Base-by-base conservation (phyloP, 2,888 invertebrate species). In the Apoderus coryli region DNA sequence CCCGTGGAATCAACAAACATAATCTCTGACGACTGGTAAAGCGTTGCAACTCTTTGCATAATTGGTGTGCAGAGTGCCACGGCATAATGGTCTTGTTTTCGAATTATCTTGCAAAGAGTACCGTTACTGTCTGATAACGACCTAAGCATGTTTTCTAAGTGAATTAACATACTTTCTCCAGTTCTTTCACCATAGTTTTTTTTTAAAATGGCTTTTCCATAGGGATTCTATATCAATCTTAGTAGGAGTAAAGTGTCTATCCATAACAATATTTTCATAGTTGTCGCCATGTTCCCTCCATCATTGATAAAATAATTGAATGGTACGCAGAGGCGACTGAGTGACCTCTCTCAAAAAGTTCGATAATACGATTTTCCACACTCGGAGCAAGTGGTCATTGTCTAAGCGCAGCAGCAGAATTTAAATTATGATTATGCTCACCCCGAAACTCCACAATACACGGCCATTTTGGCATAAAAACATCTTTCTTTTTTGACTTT, bases 11-110 rank as follows among this genome's bases (percentile, higher is more conserved):
- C n/a, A n/a, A n/a, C n/a, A n/a, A n/a, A n/a, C n/a, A n/a, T n/a
- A n/a, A 36, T 36, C 26, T 37, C 37, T 9, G 25, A 26, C 12
- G 32, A 14, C 35, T 37, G 32, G 23, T 11, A 22, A 15, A 34
- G 19, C 25, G 31, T 14, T 27, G 34, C 33, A 10, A 23, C 36
- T 22, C 36, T 15, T 24, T 36, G 33, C 36, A 36, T 36, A 12
- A 29, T 36, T 3, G 35, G 32, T 10, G 35, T 33, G 10, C 32
- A 35, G 10, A 35, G 14, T 6, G 35, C 19, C 13, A 32, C 14
- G 2, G 29, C n/a, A 19, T 33, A 33, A 33, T 35, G 19, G 6
- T 35, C 32, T 22, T 19, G 19, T 28, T 4, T 24, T 10, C 23
- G 22, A 4, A 10, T 14, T n/a, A 35, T 29, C 16, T 32, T 32